These are phyloP conservation scores for Scaptodrosophila lebanonensis DNA, from an alignment of 1,140 invertebrate genomes.

Conservation along the genomic window DNA sequence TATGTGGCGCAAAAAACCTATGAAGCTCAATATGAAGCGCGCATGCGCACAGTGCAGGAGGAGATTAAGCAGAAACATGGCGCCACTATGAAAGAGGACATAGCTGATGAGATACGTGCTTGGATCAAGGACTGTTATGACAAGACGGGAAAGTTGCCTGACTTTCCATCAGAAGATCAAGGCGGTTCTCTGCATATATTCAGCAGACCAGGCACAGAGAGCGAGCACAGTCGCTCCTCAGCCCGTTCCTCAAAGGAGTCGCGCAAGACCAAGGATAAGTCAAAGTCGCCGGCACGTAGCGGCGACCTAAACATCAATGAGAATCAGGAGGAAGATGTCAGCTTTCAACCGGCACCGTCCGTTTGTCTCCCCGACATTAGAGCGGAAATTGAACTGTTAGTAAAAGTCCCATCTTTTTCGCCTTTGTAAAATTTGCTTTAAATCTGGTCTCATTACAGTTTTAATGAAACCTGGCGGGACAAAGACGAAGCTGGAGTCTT, in stretches of 20 bases:
- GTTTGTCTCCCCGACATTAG: conserved; percentile 80
- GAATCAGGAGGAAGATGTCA: conserved; percentile 78
- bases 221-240: conserved; percentile 87
- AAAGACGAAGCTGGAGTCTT: conserved; percentile 84
- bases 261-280: conserved; percentile 84
- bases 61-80: conserved; percentile 82
- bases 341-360: conserved; percentile 80
- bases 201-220: conserved; percentile 84
- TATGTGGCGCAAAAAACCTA: conserved; percentile 81
- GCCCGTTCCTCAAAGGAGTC: conserved; percentile 87
- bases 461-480: conserved; percentile 88
- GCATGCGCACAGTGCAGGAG: conserved; percentile 80
- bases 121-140: conserved; percentile 90
- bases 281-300: conserved; percentile 79
- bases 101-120: conserved; percentile 88
- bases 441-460: conserved; percentile 65
- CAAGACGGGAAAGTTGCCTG: conserved; percentile 91
- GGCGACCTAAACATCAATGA: conserved; percentile 80
- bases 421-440: not conserved
- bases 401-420: not conserved
- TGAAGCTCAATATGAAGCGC: conserved; percentile 81
- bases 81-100: conserved; percentile 86
- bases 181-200: conserved; percentile 91
- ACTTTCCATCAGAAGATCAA: conserved; percentile 92
- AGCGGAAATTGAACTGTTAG: conserved; percentile 81